phyloP scores from a whole-genome alignment of 2,113 vertebrate genomes.

The Calypte anna region DNA sequence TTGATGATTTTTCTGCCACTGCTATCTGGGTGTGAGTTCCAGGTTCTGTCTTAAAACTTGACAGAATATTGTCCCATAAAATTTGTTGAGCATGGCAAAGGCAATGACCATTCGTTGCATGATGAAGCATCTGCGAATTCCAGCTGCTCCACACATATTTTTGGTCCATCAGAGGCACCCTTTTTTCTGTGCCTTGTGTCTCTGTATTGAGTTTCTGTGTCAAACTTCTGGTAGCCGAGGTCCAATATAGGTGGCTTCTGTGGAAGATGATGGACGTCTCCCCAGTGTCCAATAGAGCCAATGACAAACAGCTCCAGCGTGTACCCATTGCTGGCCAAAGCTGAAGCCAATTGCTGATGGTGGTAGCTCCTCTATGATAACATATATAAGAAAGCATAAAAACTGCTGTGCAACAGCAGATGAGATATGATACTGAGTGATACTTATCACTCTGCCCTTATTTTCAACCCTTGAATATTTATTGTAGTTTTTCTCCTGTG shows the following conservation, averaged over 20 bases:
- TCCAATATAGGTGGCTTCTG: neutral
- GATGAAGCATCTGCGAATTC: neutral
- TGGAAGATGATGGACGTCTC: neutral
- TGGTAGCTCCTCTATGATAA: too few relatives aligned
- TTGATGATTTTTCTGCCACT: neutral
- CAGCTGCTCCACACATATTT: neutral
- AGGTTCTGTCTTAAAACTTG: neutral
- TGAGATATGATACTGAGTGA: too few relatives aligned
- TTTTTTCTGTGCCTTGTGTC: neutral
- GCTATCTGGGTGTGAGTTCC: accelerated
- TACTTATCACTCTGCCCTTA: too few relatives aligned
- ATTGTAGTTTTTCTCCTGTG: too few relatives aligned
- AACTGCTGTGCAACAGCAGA: too few relatives aligned
- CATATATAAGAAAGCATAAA: too few relatives aligned
- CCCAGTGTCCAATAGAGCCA: too few relatives aligned
- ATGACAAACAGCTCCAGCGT: too few relatives aligned
- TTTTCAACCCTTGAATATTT: too few relatives aligned
- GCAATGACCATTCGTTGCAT: neutral
- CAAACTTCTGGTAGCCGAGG: neutral
- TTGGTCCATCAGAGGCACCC: neutral
- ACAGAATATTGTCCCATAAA: neutral
- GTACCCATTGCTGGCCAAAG: too few relatives aligned
- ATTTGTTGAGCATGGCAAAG: neutral
- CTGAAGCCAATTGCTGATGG: too few relatives aligned
- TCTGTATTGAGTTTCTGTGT: accelerated